Conservation (phyloP, 2,888 invertebrate species). For the Smittia sp. region DNA sequence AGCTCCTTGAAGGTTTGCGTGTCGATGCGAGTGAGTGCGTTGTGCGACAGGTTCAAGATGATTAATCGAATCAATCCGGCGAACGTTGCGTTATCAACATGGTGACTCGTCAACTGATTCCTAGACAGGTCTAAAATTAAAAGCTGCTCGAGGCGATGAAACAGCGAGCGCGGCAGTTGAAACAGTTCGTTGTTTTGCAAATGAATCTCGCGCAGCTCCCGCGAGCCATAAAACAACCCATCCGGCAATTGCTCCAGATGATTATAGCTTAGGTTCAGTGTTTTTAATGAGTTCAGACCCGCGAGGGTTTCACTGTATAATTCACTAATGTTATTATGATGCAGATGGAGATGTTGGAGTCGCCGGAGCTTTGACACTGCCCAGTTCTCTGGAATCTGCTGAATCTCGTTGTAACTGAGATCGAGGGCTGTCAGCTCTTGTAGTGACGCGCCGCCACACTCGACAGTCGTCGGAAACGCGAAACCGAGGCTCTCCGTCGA, state of each 20-base stretch:
- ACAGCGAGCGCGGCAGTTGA: conserved; percentile 76
- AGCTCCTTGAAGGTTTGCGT: conserved; percentile 82
- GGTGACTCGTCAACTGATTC: conserved; percentile 80
- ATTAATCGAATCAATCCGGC: conserved; percentile 80
- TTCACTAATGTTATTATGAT: conserved; percentile 78
- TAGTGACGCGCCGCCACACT: conserved; percentile 56
- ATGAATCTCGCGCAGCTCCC: conserved; percentile 78
- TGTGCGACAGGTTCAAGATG: conserved; percentile 80
- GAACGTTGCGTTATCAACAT: conserved; percentile 81
- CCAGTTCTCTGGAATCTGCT: conserved; percentile 68
- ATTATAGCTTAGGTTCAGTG: conserved; percentile 84
- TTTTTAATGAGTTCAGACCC: conserved; percentile 73
- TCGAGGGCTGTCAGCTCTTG: conserved; percentile 71
- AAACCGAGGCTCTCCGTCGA: conserved; percentile 76
- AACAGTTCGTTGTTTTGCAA: conserved; percentile 81
- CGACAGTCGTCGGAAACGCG: conserved; percentile 48
- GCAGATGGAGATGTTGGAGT: conserved; percentile 74
- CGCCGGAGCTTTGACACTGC: conserved; percentile 73
- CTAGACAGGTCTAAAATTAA: conserved; percentile 79
- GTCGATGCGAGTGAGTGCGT: conserved; percentile 79
- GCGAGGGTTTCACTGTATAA: conserved; percentile 76
- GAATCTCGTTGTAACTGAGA: conserved; percentile 76
- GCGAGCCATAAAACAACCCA: conserved; percentile 74
- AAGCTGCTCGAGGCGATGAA: conserved; percentile 80
- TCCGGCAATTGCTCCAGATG: conserved; percentile 76